Evolutionary conservation across 1,140 invertebrate species (phyloP).

Genomic region (Scylla paramamosain): DNA sequence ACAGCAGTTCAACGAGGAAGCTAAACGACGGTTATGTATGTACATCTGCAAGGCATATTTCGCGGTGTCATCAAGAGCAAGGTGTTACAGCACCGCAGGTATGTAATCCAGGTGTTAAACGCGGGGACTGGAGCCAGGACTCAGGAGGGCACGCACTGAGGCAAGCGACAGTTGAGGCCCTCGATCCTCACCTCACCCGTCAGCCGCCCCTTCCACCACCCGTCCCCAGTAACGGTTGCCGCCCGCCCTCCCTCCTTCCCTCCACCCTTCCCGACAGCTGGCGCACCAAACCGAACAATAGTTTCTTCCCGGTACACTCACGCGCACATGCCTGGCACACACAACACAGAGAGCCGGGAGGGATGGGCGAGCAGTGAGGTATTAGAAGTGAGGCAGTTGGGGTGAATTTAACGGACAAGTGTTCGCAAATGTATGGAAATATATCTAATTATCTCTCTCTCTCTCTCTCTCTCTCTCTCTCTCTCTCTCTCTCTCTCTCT

Average conservation of each 20-base stretch:
- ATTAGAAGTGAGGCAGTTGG: too few species aligned
- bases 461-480: too few species aligned
- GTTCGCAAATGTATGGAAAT: too few species aligned
- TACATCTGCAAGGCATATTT: not conserved
- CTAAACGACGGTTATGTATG: too few species aligned
- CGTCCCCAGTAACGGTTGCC: conserved; percentile 6
- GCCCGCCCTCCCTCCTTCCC: not conserved
- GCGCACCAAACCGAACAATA: conserved; percentile 2
- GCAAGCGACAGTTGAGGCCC: conserved; percentile 4
- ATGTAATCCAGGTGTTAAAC: not conserved
- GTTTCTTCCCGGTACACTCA: not conserved
- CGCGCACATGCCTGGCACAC: not conserved
- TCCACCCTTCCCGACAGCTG: not conserved
- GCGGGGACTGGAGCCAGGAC: too few species aligned
- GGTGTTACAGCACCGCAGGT: not conserved
- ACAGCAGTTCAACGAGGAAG: not conserved
- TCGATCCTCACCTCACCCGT: not conserved
- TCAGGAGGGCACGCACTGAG: not conserved
- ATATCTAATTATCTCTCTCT: too few species aligned
- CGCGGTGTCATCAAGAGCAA: not conserved
- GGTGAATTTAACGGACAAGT: too few species aligned
- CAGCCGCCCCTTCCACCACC: not conserved
- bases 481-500: too few species aligned
- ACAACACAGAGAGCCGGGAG: not conserved
- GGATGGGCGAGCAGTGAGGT: not conserved